Conservation (phyloP, 2,797 vertebrate genomes). For the Zalophus californianus region DNA sequence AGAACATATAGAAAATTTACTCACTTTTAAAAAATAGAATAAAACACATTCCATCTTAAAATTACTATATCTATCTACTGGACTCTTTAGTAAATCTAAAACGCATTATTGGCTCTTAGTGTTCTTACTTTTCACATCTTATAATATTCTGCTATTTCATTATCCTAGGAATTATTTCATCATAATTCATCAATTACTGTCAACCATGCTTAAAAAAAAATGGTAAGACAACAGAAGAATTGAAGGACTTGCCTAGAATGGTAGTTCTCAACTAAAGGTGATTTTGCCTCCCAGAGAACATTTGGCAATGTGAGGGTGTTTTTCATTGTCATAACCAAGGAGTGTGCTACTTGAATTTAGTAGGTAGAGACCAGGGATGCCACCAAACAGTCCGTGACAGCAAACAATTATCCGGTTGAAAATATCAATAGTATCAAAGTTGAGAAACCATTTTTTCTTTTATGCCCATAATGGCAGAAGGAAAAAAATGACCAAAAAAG, state of each 20-base stretch:
- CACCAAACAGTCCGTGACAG: background rate
- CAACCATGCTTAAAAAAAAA: background rate
- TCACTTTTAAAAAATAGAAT: background rate
- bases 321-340: background rate
- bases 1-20: constrained; percentile 12
- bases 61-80: background rate
- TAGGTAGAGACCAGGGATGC: background rate
- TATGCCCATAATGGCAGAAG: background rate
- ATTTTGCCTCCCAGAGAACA: background rate
- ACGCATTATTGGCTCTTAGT: background rate
- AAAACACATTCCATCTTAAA: constrained; percentile 43
- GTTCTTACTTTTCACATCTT: constrained; percentile 1
- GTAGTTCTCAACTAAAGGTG: background rate
- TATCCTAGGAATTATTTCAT: constrained; percentile 27
- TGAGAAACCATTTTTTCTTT: constrained; percentile 11
- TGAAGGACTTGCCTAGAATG: background rate
- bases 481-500: background rate
- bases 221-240: background rate
- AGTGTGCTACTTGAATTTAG: background rate
- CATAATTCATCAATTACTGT: constrained; percentile 16
- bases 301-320: background rate
- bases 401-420: background rate
- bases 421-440: background rate
- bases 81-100: constrained; percentile 48
- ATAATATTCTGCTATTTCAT: background rate